Percentiles rank a stretch among this genome's conserved stretches.
Evolutionary conservation across 2,797 vertebrate genomes (phyloP).

Genomic region (Syngnathus rostellatus): DNA sequence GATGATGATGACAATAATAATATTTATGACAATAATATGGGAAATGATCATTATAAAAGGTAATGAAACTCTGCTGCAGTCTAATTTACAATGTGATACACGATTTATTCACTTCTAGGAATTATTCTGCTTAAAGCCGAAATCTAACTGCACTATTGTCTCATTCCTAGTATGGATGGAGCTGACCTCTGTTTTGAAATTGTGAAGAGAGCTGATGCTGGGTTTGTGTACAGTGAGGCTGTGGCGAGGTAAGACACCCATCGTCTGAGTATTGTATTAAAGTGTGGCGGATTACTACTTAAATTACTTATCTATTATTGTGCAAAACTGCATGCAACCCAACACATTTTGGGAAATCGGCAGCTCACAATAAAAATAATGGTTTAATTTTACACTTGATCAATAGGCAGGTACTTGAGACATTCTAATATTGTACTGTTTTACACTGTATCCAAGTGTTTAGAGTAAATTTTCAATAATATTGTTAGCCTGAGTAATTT

Average conservation of each 20-base stretch:
- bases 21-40: neutral
- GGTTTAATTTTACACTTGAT: too few relatives aligned
- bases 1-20: neutral
- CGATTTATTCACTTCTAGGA: neutral
- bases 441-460: neutral
- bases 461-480: neutral
- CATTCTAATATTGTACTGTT: too few relatives aligned
- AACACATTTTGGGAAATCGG: too few relatives aligned
- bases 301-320: neutral
- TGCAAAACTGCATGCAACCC: neutral
- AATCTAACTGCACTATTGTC: neutral
- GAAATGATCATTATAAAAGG: neutral
- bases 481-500: neutral
- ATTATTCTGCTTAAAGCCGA: neutral
- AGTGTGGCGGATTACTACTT: neutral
- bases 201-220: slow-evolving; percentile 94
- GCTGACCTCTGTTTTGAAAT: slow-evolving; percentile 98
- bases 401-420: neutral
- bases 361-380: too few relatives aligned
- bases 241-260: slow-evolving; percentile 83
- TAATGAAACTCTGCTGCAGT: neutral
- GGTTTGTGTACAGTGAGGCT: slow-evolving; percentile 99
- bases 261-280: neutral
- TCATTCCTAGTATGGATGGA: slow-evolving; percentile 79
- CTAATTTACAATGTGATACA: neutral